Evolutionary conservation across 2,113 vertebrate genomes (phyloP).

Genomic region (Macaca mulatta): DNA sequence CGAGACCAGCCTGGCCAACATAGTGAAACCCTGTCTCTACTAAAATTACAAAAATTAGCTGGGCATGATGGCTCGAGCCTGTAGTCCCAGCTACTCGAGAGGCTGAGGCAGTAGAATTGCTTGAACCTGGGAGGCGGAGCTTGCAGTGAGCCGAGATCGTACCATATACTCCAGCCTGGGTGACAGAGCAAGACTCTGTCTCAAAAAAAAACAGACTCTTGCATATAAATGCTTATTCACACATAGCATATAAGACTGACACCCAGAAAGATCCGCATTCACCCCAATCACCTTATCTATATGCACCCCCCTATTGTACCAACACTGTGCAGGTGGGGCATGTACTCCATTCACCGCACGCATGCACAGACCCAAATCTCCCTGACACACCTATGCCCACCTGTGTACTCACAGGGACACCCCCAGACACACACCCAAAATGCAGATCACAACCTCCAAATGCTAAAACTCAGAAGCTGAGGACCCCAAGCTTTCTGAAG

Average conservation of each 20-base stretch:
- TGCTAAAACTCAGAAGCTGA: background rate
- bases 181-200: too few relatives aligned
- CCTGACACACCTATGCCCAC: background rate
- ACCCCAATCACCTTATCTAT: background rate
- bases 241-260: background rate
- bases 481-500: background rate
- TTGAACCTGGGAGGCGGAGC: too few relatives aligned
- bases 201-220: background rate
- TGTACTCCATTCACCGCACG: background rate
- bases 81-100: too few relatives aligned
- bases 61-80: too few relatives aligned
- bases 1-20: too few relatives aligned
- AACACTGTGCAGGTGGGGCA: accelerated
- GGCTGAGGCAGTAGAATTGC: too few relatives aligned
- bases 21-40: too few relatives aligned
- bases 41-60: too few relatives aligned
- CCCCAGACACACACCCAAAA: background rate
- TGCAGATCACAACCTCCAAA: background rate
- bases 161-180: too few relatives aligned
- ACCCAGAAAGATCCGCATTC: background rate
- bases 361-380: background rate
- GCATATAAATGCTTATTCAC: background rate
- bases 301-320: background rate
- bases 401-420: background rate
- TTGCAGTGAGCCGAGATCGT: too few relatives aligned